Base-by-base conservation (phyloP, 2,888 invertebrate species). In the Empis stercorea region DNA sequence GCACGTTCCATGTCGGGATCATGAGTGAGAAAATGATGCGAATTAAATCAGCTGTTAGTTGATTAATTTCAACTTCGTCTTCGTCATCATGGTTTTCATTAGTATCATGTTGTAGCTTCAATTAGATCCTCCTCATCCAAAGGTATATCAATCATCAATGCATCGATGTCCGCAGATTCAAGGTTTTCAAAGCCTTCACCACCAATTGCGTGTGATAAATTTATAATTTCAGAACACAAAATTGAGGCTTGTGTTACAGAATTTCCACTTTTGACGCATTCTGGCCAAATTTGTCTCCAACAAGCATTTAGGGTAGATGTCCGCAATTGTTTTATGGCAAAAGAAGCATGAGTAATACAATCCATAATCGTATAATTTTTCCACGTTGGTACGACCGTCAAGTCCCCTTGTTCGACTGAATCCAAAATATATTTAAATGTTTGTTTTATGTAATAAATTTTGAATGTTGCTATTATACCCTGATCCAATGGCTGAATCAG, bases 151-250 rank as follows among this genome's bases (percentile, higher is more conserved):
- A 53, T 34, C 41, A 57, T 17, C 44, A 55, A 46, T 48, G 51
- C 54, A 39, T 53, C 54, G 34, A 56, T 50, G 44, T 57, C 59
- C 42, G 46, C 50, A 44, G 52, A 46, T 34, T 47, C 23, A 34
- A 58, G 49, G 48, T 53, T 51, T 47, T 58, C 53, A 53, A 60
- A 58, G 39, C 55, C 57, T 45, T 59, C 55, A 47, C 56, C 56
- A 37, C 54, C 50, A 51, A 60, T 54, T 46, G 51, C 14, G 45
- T 57, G 56, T 48, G 56, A 56, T 15, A 54, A 48, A 42, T 48
- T 43, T 44, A 53, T 51, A 32, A 57, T 57, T 39, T 52, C 51
- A 36, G 54, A 45, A 51, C 50, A 56, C 47, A 53, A 53, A 27
- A 48, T 52, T 11, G 53, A 54, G 45, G 52, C 50, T 47, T 43